Base-by-base conservation (phyloP, 35 echinoderm and acorn worm genomes). In the Eucidaris tribuloides region DNA sequence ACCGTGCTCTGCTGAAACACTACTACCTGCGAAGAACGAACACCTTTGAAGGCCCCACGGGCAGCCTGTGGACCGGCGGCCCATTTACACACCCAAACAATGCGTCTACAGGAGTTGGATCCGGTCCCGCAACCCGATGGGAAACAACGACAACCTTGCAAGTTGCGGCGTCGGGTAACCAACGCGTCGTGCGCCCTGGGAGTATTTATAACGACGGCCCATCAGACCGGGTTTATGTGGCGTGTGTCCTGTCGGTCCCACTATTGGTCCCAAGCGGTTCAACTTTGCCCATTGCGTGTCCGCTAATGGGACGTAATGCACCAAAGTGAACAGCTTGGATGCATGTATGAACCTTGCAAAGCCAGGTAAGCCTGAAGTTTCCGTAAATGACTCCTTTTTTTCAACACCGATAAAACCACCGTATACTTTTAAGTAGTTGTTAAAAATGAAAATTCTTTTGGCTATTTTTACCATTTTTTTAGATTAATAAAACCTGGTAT, bases 41-140 rank as follows among this genome's bases (percentile, higher is more conserved):
- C 90, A 98, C 42, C 83, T 98, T n/a, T 2, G 38, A 76, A 15
- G 18, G 52, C 0, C 90, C 86, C 17, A 78, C 81, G 23, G 83
- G n/a, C n/a, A n/a, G 17, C 32, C 29, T 78, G 32, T 98, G 95
- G 29, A 56, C 54, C n/a, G 63, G 81, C 9, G 95, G 90, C 2
- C 81, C 89, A 54, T 93, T 90, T 79, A n/a, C n/a, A n/a, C n/a
- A n/a, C n/a, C n/a, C n/a, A n/a, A n/a, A n/a, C n/a, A n/a, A n/a
- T 98, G 95, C 78, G 90, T 93, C 11, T 98, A 79, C 58, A n/a
- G 95, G 90, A 4, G 77, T 98, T 23, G 95, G n/a, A n/a, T 93
- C 62, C 85, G 95, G 3, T 38, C 86, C 4, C n/a, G n/a, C 43
- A 93, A 49, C 95, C 95, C 20, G 90, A 98, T 64, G 95, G 95